A percentile compares a stretch with the other conserved stretches of the same genome.
These are phyloP conservation scores for Anodontia alba DNA, from an alignment of 2,888 invertebrate species.

Conservation along the genomic window DNA sequence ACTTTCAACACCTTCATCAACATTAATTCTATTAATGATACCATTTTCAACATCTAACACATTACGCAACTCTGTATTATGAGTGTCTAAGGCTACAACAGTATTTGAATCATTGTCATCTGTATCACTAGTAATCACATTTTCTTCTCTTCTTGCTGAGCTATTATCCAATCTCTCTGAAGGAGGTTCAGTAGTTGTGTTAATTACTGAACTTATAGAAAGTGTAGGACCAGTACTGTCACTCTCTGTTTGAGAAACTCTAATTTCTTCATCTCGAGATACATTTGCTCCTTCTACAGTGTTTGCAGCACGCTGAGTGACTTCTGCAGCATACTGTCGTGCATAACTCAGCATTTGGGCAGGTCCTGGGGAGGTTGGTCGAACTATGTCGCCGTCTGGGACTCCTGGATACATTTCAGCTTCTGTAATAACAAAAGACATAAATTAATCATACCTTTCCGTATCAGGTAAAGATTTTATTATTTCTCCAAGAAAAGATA, in stretches of 20 bases:
- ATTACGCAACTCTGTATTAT: not conserved
- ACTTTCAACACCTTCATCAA: not conserved
- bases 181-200: too few relatives aligned
- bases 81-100: not conserved
- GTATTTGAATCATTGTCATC: not conserved
- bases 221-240: too few relatives aligned
- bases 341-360: constrained; percentile 68
- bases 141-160: not conserved
- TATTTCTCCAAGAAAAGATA: too few relatives aligned
- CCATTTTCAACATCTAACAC: not conserved
- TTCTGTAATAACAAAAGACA: not conserved
- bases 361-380: constrained; percentile 65
- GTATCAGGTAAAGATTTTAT: too few relatives aligned
- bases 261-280: not conserved
- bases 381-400: constrained; percentile 14
- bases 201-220: too few relatives aligned
- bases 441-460: too few relatives aligned
- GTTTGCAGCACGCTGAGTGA: not conserved
- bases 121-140: not conserved
- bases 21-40: not conserved
- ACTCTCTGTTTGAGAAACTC: not conserved
- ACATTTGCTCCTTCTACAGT: not conserved
- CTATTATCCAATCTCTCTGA: too few relatives aligned
- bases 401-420: constrained; percentile 28
- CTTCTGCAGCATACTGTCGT: constrained; percentile 70